Base-by-base conservation (phyloP, 2,888 invertebrate genomes). In the Icerya purchasi region DNA sequence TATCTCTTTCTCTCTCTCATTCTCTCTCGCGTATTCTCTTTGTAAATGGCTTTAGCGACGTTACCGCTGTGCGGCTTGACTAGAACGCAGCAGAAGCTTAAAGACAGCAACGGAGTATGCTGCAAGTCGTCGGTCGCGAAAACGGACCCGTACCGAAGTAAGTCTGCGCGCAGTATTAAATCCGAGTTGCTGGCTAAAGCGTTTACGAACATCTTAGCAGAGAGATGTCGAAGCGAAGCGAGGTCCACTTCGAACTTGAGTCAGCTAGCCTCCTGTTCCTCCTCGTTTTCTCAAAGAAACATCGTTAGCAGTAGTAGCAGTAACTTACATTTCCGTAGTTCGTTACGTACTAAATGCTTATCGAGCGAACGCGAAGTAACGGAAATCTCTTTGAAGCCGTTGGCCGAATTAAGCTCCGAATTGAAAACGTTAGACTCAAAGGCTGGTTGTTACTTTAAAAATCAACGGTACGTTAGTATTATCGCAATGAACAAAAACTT, bases 391-490 rank as follows among this genome's bases (percentile, higher is more conserved):
- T 36, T 36, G 5, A 36, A 36, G 14, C 36, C 36, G 36, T 36
- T 36, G 14, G 36, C 36, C 36, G 36, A 36, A 8, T 36, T 36
- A 36, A 36, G 36, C 36, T 36, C 36, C 36, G 56, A 56, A 51
- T 36, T 60, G 36, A 21, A 52, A 56, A 22, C 51, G 36, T 52
- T 60, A 18, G 60, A 56, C 49, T 52, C 22, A 36, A 56, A 52
- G 20, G 52, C 60, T 21, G 18, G 22, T 5, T 51, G 52, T 20
- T 36, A 23, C 20, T 51, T 60, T 19, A 52, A 60, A 3, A 56
- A 60, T n/a, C 56, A 60, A 36, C 56, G 60, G 60, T 60, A 60
- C 36, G 60, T 56, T 55, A 49, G 51, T 58, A n/a, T n/a, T n/a
- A n/a, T n/a, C n/a, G n/a, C n/a, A n/a, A n/a, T n/a, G n/a, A n/a